These are phyloP conservation scores for Peucedramus taeniatus DNA, from an alignment of 2,113 vertebrate species.

Conservation along the genomic window DNA sequence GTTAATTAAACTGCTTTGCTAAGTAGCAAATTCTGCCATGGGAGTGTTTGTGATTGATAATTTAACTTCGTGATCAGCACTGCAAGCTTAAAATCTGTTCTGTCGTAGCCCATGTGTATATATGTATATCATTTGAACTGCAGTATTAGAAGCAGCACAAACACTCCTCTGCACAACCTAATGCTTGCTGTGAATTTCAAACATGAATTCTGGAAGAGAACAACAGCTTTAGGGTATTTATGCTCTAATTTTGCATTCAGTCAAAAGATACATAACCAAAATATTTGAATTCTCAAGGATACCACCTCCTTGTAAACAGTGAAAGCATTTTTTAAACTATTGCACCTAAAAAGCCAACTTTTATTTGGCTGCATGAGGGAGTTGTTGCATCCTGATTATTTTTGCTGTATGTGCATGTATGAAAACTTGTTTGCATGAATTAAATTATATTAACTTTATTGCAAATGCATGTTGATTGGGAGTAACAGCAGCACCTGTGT, in stretches of 20 bases:
- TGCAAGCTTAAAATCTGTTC: not conserved
- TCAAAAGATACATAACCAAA: not conserved
- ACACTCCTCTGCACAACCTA: not conserved
- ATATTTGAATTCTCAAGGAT: not conserved
- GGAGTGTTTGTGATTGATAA: not conserved
- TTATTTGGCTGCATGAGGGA: not conserved
- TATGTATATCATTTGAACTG: not conserved
- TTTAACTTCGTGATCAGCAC: accelerated
- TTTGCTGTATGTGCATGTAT: not conserved
- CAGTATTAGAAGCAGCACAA: not conserved
- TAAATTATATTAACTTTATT: not conserved
- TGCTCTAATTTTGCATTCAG: not conserved
- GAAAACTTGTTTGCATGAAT: not conserved
- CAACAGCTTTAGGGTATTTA: not conserved
- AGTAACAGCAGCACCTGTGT: not conserved
- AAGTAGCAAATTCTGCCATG: accelerated
- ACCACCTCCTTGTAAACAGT: not conserved
- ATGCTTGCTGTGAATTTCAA: not conserved
- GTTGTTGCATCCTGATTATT: not conserved
- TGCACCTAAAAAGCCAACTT: accelerated
- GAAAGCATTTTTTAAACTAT: not conserved
- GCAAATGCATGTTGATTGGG: not conserved
- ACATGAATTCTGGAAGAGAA: not conserved
- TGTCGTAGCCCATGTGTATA: accelerated
- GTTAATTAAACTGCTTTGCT: not conserved